Base-by-base conservation (phyloP, 2,888 invertebrate genomes). In the Eurytoma californica region DNA sequence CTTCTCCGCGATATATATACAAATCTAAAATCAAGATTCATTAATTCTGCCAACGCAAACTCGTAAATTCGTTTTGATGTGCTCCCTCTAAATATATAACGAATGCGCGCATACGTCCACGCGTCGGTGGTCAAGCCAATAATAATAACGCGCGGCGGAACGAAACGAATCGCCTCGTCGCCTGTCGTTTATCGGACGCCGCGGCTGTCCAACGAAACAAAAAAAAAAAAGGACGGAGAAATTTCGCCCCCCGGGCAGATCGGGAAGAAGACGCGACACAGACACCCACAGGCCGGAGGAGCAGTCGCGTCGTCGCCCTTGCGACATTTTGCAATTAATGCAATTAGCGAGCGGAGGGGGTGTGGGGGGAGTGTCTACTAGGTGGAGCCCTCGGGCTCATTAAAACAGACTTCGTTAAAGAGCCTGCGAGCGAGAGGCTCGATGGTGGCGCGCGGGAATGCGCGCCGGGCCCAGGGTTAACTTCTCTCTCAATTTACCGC, bases 341-440 rank as follows among this genome's bases (percentile, higher is more conserved):
- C 85, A 86, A 87, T 86, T 86, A 84, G 81, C 73, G 82, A 82
- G 80, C 66, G 80, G 76, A n/a, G 39, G 63, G 39, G 80, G 75
- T 69, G n/a, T n/a, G n/a, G 78, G 63, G 39, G 81, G 75, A 68
- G 78, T 77, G n/a, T n/a, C n/a, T n/a, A n/a, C 81, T 61, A 65
- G 65, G 53, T 16, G 30, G n/a, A 24, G 74, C 79, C 82, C 84
- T 82, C 75, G 80, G 83, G 83, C 82, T 84, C 85, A 87, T 87
- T 87, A 85, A 87, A 86, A 86, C 84, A 84, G 86, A 85, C 86
- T 86, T 86, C 85, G 86, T 87, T 86, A 84, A 84, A 83, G 80
- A 83, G 80, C 69, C 20, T 49, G 16, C 60, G 30, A 7, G 58
- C 16, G 55, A 9, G 49, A 9, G 70, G 39, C 53, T 24, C 30